phyloP scores from a whole-genome alignment of 2,113 vertebrate species.

The Nannobrachium achirus region DNA sequence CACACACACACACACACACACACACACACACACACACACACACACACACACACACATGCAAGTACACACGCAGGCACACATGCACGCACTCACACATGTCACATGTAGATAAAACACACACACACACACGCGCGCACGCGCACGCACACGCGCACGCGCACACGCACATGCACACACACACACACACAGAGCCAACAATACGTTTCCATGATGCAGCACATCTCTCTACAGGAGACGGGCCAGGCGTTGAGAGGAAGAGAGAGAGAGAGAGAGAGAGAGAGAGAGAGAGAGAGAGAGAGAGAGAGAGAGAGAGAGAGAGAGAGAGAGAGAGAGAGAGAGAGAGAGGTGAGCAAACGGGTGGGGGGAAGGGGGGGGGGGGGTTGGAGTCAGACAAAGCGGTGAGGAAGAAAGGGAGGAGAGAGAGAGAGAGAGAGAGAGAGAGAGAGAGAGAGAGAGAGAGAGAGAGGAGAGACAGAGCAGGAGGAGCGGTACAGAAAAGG shows the following conservation, averaged over 20 bases:
- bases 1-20: neutral
- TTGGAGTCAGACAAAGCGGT: no score
- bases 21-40: conserved; percentile 50
- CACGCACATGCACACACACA: neutral
- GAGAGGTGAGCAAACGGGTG: neutral
- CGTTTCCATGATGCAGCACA: conserved; percentile 78
- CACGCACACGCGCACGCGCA: neutral
- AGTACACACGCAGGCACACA: neutral
- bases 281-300: conserved; percentile 26
- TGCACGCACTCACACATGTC: neutral
- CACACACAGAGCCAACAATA: neutral
- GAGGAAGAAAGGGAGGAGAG: no score
- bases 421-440: no score
- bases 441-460: no score
- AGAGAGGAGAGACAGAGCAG: no score
- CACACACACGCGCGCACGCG: neutral
- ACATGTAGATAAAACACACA: neutral
- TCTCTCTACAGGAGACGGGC: conserved; percentile 60
- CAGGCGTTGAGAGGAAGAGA: conserved; percentile 36
- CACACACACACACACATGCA: neutral
- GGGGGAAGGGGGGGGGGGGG: neutral
- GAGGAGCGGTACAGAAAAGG: no score
- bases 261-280: conserved; percentile 2
- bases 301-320: conserved; percentile 26
- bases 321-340: neutral